phyloP scores from a whole-genome alignment of 2,888 invertebrate genomes.

The Apamea crenata region DNA sequence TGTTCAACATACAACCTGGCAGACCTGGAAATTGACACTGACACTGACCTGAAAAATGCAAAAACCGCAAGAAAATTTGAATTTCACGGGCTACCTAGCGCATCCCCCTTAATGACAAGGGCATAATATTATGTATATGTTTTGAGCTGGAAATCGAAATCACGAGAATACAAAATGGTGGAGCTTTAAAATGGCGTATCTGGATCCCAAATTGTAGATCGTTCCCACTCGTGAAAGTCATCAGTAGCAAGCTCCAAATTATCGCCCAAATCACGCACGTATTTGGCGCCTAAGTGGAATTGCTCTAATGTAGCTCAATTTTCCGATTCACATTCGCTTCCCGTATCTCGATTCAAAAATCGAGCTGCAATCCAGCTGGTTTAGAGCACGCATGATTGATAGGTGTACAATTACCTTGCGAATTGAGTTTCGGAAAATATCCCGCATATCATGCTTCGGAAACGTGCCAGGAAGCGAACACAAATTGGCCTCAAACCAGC shows the following conservation, averaged over 20 bases:
- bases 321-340: conserved; percentile 37
- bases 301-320: conserved; percentile 50
- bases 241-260: conserved; percentile 43
- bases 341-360: conserved; percentile 48
- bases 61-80: background rate
- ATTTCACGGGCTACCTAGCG: background rate
- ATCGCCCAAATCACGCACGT: conserved; percentile 48
- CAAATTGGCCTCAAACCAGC: conserved; percentile 21
- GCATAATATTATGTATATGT: background rate
- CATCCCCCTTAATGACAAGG: background rate
- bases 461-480: conserved; percentile 12
- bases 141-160: conserved; percentile 12
- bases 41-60: background rate
- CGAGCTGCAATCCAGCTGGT: conserved; percentile 44
- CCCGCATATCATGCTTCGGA: conserved; percentile 29
- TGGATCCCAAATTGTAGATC: conserved; percentile 27
- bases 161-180: conserved; percentile 1
- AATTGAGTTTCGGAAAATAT: conserved; percentile 36
- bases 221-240: conserved; percentile 48
- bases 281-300: conserved; percentile 37
- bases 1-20: too few relatives aligned
- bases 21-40: too few relatives aligned
- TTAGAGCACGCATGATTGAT: conserved; percentile 56
- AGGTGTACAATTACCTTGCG: conserved; percentile 45
- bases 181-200: conserved; percentile 35